Evolutionary conservation across 2,113 vertebrate genomes (phyloP).

Genomic region (Cyprinus carpio): DNA sequence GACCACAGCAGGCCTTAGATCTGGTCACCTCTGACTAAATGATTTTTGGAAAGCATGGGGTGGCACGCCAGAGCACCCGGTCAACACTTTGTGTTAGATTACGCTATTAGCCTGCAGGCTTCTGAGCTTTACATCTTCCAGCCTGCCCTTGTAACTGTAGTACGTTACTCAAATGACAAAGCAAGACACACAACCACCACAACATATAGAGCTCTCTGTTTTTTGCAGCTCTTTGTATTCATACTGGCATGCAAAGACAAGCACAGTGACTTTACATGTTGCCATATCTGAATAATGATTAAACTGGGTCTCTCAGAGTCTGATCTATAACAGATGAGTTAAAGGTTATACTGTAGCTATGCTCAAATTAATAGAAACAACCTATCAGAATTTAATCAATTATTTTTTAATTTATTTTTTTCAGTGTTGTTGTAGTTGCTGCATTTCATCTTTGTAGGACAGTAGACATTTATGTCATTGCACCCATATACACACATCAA

Average conservation of each 20-base stretch:
- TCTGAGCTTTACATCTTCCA: not conserved
- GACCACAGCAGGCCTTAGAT: conserved; percentile 68
- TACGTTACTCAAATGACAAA: conserved; percentile 13
- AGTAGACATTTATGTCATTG: not conserved
- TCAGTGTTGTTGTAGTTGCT: not conserved
- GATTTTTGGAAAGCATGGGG: conserved; percentile 66
- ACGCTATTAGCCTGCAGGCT: conserved; percentile 20
- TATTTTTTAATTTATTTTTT: not conserved
- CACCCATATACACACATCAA: not conserved
- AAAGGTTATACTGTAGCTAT: not conserved
- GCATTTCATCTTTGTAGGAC: not conserved
- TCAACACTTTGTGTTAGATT: conserved; percentile 22
- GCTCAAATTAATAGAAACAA: not conserved
- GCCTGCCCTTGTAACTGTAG: conserved; percentile 1
- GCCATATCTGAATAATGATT: not conserved
- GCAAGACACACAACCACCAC: not conserved
- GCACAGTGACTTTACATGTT: not conserved
- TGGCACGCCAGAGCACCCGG: conserved; percentile 2
- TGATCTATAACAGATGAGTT: not conserved
- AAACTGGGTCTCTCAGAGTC: not conserved
- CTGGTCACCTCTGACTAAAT: conserved; percentile 75
- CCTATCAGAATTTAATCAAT: not conserved
- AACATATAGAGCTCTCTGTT: not conserved
- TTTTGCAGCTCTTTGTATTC: not conserved
- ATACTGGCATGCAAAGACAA: not conserved